Conservation (phyloP, 1,140 invertebrate genomes). For the Zaprionus camerounensis region DNA sequence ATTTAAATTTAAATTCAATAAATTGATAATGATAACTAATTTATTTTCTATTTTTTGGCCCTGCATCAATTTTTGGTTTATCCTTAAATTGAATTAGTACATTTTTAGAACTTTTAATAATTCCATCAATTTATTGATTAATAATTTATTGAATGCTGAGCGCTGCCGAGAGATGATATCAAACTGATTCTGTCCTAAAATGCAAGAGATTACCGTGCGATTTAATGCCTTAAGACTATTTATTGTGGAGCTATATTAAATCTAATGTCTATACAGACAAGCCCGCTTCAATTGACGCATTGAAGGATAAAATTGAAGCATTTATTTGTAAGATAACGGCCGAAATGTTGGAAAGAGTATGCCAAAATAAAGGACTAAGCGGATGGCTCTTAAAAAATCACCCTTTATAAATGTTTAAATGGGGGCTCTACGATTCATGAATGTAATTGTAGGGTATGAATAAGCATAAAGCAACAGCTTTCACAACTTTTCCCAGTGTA, state of each 20-base stretch:
- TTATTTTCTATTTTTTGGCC: conserved; percentile 86
- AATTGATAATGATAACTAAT: conserved; percentile 86
- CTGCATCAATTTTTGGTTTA: conserved; percentile 84
- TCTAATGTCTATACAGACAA: no score
- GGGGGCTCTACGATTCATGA: background rate
- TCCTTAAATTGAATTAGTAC: conserved; percentile 86
- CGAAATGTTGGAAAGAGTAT: no score
- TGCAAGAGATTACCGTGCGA: no score
- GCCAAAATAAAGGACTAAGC: no score
- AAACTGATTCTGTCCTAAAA: no score
- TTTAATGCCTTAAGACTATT: no score
- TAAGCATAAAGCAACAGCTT: background rate
- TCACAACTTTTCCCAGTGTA: conserved; percentile 1
- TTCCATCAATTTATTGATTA: conserved; percentile 85
- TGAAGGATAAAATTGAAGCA: no score
- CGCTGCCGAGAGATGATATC: no score
- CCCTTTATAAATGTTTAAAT: background rate
- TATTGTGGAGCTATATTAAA: no score
- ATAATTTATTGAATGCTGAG: conserved; percentile 48
- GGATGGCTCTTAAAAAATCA: no score
- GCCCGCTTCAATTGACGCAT: no score
- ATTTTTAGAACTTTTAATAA: conserved; percentile 84
- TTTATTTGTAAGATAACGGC: no score
- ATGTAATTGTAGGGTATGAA: background rate
- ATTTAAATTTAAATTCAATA: conserved; percentile 77